Conservation (phyloP, 2,113 vertebrate species). For the Pomatorhinus ruficollis region DNA sequence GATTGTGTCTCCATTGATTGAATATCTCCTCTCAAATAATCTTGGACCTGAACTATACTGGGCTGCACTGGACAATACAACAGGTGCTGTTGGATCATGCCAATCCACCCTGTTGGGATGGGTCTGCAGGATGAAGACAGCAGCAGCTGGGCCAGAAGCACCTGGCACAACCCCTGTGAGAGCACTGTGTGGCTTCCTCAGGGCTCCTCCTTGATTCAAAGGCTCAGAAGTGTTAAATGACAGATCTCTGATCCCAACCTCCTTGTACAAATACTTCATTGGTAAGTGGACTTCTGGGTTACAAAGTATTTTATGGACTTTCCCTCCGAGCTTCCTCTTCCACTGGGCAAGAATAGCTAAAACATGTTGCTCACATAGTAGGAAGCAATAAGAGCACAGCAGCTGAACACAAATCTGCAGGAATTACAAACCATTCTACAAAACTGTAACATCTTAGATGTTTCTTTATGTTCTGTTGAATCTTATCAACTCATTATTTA, state of each 20-base stretch:
- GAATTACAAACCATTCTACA: neutral
- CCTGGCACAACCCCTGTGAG: neutral
- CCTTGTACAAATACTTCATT: neutral
- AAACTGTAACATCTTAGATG: neutral
- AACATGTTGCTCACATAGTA: accelerated
- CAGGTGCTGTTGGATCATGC: neutral
- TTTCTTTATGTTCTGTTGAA: neutral
- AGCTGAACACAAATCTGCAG: neutral
- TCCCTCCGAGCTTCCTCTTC: neutral
- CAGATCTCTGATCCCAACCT: neutral
- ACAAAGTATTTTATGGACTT: neutral
- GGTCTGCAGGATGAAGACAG: neutral
- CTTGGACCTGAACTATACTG: neutral
- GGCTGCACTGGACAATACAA: neutral
- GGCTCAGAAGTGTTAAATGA: neutral
- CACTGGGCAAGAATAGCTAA: neutral
- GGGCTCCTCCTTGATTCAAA: neutral
- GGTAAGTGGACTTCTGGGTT: neutral
- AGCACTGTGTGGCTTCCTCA: accelerated
- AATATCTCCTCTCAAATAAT: neutral
- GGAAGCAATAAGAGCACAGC: neutral
- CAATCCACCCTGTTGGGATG: neutral
- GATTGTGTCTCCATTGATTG: neutral
- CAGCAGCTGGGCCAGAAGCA: neutral
- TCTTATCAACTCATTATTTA: neutral